Conservation (phyloP, 2,113 vertebrate species). For the Engystomops pustulosus region DNA sequence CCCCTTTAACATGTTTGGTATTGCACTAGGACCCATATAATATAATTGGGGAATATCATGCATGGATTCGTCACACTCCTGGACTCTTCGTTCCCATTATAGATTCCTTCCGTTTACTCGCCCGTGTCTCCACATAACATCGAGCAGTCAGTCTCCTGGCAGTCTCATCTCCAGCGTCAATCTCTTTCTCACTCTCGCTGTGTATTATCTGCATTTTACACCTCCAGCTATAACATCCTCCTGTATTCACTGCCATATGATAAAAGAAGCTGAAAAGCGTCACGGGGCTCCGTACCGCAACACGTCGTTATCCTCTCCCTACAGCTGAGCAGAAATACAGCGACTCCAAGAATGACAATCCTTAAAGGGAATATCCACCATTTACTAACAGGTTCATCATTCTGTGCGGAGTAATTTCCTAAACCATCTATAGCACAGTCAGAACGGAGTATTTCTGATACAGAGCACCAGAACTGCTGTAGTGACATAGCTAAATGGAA, state of each 20-base stretch:
- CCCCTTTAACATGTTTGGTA: too few species aligned
- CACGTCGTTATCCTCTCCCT: neutral
- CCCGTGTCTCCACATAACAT: constrained; percentile 9
- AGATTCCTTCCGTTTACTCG: neutral
- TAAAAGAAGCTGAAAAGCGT: neutral
- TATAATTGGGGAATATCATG: too few species aligned
- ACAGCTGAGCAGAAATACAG: neutral
- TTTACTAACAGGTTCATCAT: too few species aligned
- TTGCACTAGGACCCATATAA: too few species aligned
- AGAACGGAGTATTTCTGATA: too few species aligned
- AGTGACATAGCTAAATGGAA: too few species aligned
- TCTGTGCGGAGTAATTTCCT: too few species aligned
- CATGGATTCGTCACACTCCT: too few species aligned
- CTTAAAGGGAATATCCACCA: too few species aligned
- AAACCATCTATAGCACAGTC: too few species aligned
- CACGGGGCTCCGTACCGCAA: neutral
- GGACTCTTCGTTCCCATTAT: constrained; percentile 15
- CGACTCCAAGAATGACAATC: neutral
- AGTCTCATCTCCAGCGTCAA: constrained; percentile 9
- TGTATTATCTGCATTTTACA: constrained; percentile 52
- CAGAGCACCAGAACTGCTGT: too few species aligned
- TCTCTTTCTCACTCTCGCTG: constrained; percentile 9
- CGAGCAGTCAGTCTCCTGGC: constrained; percentile 22
- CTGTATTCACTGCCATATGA: constrained; percentile 20
- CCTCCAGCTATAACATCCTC: constrained; percentile 19